Conservation (phyloP, 2,113 vertebrate species). For the Chaetorhynchus papuensis region DNA sequence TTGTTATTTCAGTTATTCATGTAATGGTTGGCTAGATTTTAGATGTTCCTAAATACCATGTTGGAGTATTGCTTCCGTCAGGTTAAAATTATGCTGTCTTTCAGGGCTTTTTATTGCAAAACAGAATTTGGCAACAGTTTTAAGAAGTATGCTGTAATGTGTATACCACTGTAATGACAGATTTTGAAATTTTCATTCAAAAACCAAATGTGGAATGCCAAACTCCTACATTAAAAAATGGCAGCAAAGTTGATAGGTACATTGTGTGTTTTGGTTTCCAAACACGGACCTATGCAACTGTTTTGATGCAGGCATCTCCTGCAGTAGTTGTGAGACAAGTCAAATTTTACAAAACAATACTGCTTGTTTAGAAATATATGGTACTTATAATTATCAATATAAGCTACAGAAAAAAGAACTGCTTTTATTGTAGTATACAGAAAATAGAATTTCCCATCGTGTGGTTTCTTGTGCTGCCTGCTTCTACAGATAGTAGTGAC, state of each 20-base stretch:
- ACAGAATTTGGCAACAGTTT: not conserved
- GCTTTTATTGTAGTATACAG: constrained; percentile 1
- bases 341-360: not conserved
- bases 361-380: not conserved
- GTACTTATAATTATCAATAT: constrained; percentile 14
- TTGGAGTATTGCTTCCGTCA: not conserved
- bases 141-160: not conserved
- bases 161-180: not conserved
- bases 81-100: not conserved
- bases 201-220: not conserved
- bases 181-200: not conserved
- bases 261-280: not conserved
- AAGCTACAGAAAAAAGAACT: not conserved
- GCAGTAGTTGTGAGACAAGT: not conserved
- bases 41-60: not conserved
- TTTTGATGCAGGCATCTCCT: not conserved
- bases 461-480: not conserved
- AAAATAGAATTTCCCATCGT: constrained; percentile 3
- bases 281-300: not conserved
- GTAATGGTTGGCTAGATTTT: not conserved
- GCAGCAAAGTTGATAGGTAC: not conserved
- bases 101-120: not conserved
- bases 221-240: not conserved
- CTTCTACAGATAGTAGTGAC: not conserved
- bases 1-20: not conserved